Evolutionary conservation across 2,113 vertebrate genomes (phyloP).

Genomic region (Malurus melanocephalus): DNA sequence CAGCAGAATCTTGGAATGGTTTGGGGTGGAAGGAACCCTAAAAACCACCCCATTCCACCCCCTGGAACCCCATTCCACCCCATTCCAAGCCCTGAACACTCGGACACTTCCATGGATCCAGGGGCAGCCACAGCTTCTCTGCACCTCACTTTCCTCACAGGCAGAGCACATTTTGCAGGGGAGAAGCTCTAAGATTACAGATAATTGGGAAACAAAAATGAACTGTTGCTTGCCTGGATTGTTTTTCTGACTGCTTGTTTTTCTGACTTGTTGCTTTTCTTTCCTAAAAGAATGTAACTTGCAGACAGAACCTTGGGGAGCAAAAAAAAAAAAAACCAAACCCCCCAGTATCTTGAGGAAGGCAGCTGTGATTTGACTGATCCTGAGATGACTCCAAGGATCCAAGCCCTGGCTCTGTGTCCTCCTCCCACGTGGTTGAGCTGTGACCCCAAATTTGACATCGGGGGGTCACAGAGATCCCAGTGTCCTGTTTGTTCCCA

Average conservation of each 20-base stretch:
- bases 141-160: neutral
- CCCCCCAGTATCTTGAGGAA: neutral
- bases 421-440: neutral
- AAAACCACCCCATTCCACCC: neutral
- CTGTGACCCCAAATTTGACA: neutral
- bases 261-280: neutral
- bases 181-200: neutral
- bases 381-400: neutral
- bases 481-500: neutral
- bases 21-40: neutral
- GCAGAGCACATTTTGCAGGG: neutral
- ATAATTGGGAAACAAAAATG: neutral
- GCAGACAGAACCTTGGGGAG: neutral
- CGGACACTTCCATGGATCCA: neutral
- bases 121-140: neutral
- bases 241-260: neutral
- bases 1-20: neutral
- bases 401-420: neutral
- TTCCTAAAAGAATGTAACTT: neutral
- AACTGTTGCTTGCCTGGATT: neutral
- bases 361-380: neutral
- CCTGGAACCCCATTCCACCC: too few species aligned
- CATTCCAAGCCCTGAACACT: too few species aligned
- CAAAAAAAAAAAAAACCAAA: rapidly evolving
- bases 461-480: rapidly evolving